A percentile compares a stretch with the other conserved stretches of the same genome.
These are phyloP conservation scores for Pachyuromys duprasi DNA, from an alignment of 2,797 vertebrate genomes.

Conservation along the genomic window DNA sequence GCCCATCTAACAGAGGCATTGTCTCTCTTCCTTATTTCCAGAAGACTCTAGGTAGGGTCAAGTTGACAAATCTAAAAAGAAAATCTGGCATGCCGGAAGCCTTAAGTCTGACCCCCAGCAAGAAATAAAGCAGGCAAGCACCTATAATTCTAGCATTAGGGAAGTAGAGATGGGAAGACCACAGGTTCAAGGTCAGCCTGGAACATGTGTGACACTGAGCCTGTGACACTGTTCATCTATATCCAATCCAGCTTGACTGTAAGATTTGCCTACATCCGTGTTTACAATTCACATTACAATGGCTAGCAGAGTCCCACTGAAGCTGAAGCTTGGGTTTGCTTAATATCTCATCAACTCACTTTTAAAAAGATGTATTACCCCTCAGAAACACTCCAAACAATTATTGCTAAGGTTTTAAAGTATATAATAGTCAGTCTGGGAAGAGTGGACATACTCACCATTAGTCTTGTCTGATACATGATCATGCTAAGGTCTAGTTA, in stretches of 20 bases:
- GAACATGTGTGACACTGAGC: not conserved
- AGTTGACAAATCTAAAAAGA: not conserved
- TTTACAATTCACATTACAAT: not conserved
- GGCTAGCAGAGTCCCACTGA: not conserved
- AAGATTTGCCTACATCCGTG: not conserved
- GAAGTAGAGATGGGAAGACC: not conserved
- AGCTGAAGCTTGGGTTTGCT: not conserved
- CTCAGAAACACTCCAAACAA: not conserved
- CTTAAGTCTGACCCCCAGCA: not conserved
- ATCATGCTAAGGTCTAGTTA: not conserved
- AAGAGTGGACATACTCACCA: not conserved
- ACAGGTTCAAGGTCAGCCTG: not conserved
- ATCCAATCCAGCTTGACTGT: not conserved
- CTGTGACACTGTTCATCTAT: not conserved
- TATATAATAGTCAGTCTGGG: not conserved
- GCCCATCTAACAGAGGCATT: not conserved
- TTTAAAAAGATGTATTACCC: not conserved
- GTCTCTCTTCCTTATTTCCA: no score
- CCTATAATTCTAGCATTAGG: not conserved
- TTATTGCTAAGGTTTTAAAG: not conserved
- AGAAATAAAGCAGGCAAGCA: not conserved
- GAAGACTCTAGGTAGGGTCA: not conserved
- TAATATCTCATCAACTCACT: conserved; percentile 3
- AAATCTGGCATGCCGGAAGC: not conserved
- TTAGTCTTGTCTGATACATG: not conserved